Conservation (phyloP, 2,113 vertebrate species). For the Orientallactaga bullata region DNA sequence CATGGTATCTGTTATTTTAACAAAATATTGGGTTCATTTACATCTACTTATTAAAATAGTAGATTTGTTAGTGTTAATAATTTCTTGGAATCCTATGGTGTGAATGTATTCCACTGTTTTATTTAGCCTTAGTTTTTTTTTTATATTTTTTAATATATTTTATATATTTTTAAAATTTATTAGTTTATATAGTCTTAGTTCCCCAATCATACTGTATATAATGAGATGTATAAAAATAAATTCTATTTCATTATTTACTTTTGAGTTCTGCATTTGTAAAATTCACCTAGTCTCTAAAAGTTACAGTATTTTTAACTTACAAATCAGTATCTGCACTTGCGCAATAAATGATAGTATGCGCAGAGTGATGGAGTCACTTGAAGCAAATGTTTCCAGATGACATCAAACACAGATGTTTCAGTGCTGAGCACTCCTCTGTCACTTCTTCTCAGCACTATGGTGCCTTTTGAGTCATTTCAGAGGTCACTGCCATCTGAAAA, state of each 20-base stretch:
- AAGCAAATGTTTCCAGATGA: not conserved
- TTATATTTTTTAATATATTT: too few species aligned
- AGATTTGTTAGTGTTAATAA: not conserved
- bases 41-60: too few species aligned
- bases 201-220: not conserved
- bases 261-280: not conserved
- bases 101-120: not conserved
- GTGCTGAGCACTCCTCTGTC: too few species aligned
- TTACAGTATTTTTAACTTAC: not conserved
- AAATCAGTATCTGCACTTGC: not conserved
- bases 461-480: too few species aligned
- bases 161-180: not conserved
- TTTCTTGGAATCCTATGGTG: not conserved
- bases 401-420: too few species aligned
- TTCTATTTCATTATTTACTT: not conserved
- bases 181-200: not conserved
- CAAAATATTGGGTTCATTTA: too few species aligned
- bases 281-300: not conserved
- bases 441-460: too few species aligned
- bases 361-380: not conserved
- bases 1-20: too few species aligned
- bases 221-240: not conserved
- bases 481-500: too few species aligned
- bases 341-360: not conserved
- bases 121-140: not conserved